A percentile compares a stretch with the other conserved stretches of the same genome.
phyloP scores from a whole-genome alignment of 2,113 vertebrate genomes.

The Pseudopipra pipra region DNA sequence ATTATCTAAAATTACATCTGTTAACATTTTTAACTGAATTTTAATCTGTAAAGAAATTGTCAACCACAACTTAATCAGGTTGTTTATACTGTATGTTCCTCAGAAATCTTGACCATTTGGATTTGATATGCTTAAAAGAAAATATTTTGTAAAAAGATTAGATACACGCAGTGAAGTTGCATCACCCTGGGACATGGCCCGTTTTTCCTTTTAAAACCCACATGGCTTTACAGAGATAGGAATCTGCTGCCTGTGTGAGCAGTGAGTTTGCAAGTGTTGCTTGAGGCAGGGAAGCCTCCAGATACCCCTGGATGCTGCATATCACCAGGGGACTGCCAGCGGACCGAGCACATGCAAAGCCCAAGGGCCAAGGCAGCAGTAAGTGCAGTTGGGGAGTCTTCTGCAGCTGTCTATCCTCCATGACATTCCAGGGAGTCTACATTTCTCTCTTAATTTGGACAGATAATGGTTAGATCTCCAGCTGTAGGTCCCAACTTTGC shows the following conservation, averaged over 20 bases:
- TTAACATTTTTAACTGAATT: background rate
- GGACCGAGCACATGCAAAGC: background rate
- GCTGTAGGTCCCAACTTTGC: background rate
- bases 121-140: background rate
- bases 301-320: accelerated
- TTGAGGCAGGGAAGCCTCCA: background rate
- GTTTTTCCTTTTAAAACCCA: background rate
- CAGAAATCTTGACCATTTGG: background rate
- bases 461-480: background rate
- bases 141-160: background rate
- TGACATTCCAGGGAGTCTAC: background rate
- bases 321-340: accelerated
- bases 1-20: background rate
- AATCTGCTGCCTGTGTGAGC: background rate
- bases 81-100: background rate
- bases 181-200: accelerated
- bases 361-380: background rate
- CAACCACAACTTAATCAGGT: background rate
- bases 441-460: background rate
- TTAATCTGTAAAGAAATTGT: background rate
- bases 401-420: background rate
- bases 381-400: background rate
- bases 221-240: background rate
- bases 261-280: background rate
- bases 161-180: background rate